A percentile compares a stretch with the other conserved stretches of the same genome.
Conservation (phyloP, 2,113 vertebrate species). For the Chaetura pelagica region DNA sequence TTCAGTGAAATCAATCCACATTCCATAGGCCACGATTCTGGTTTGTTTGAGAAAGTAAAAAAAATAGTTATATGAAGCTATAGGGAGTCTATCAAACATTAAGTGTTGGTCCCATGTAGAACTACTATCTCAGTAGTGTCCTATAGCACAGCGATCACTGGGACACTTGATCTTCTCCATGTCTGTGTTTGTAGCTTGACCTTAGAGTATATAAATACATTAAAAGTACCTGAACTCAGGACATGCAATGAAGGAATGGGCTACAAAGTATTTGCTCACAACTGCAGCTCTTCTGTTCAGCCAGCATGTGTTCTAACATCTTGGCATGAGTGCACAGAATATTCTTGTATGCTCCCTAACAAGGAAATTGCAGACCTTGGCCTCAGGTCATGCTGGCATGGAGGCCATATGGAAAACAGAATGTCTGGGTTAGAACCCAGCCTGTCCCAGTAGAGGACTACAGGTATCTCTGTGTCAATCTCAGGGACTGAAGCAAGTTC, state of each 20-base stretch:
- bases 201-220: not conserved
- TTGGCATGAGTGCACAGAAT: not conserved
- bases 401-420: rapidly evolving
- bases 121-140: not conserved
- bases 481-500: not conserved
- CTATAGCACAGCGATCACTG: not conserved
- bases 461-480: not conserved
- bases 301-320: not conserved
- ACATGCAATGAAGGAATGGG: rapidly evolving
- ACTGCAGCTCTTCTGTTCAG: not conserved
- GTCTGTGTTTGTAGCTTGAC: not conserved
- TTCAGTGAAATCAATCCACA: not conserved
- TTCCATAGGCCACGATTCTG: rapidly evolving
- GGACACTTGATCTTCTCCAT: not conserved
- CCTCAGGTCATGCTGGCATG: not conserved
- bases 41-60: not conserved
- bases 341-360: not conserved
- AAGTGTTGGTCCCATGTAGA: not conserved
- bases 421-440: not conserved
- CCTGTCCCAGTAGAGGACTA: not conserved
- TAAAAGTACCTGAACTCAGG: not conserved
- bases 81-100: not conserved
- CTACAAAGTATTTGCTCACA: not conserved
- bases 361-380: not conserved
- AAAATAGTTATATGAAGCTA: not conserved